Evolutionary conservation across 1,140 invertebrate genomes (phyloP), one percentile per base, ranked within the genome.

Genomic region (Anoplophora glabripennis): DNA sequence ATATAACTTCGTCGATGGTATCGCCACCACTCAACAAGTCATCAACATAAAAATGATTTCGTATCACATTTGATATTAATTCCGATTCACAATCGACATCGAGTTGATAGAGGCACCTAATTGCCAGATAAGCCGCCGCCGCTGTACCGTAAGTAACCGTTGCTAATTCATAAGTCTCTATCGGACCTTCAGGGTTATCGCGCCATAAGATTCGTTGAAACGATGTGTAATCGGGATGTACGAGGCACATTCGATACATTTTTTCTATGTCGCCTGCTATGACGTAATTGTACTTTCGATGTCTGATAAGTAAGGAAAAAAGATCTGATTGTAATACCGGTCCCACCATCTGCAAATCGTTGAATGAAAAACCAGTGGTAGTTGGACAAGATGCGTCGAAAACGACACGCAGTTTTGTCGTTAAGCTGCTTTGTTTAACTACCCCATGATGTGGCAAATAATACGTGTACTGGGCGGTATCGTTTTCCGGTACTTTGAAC

Each of bases 271-370:
- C 77, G 1, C 66, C 70, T 9, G 37, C 35, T 5, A 68, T 17
- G 2, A 58, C 64, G 44, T 42, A 57, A 38, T 15, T 15, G 40
- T 68, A 49, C 45, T 63, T 60, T n/a, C 73, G 53, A 57, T 70
- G 62, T 52, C 69, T 21, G 4, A 78, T 57, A 4, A 73, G 76
- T 33, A 70, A 53, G 5, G 47, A 46, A 40, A 58, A 58, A 10
- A 78, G 53, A 34, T 76, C 71, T 35, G 73, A 61, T 45, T 78
- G 75, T 15, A 77, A 52, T 7, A 52, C 64, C 4, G 74, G 72
- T 2, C 76, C 77, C 8, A 69, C 64, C 42, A 70, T 60, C 11
- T 75, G 63, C 11, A 68, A 62, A 38, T 74, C 63, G 47, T 76
- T 76, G 9, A 77, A 40, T 1, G 72, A 76, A 10, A 63, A 44